Evolutionary conservation across 2,113 vertebrate genomes (phyloP).

Genomic region (Asarcornis scutulata): DNA sequence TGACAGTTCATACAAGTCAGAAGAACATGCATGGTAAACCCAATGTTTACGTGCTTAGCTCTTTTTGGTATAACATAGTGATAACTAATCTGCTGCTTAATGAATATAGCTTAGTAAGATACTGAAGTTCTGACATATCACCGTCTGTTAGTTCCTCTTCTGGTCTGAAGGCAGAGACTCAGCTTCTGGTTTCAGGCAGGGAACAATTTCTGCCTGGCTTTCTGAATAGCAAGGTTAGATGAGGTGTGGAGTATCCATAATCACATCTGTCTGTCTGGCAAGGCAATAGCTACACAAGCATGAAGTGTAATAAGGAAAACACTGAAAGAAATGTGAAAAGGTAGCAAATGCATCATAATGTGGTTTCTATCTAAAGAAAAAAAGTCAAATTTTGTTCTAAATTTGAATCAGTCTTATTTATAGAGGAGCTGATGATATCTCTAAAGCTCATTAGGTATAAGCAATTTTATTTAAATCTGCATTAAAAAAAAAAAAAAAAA

Average conservation of each 20-base stretch:
- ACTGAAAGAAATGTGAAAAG: not conserved
- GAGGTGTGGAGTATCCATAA: slow-evolving; percentile 15
- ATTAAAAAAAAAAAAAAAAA: no score
- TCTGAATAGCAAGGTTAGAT: slow-evolving; percentile 37
- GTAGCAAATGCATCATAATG: not conserved
- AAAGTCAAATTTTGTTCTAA: not conserved
- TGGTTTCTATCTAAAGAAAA: not conserved
- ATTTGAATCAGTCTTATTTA: not conserved
- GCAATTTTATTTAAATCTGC: not conserved
- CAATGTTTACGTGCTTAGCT: not conserved
- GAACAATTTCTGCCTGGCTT: slow-evolving; percentile 8
- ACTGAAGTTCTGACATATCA: not conserved
- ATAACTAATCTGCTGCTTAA: not conserved
- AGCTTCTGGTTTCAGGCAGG: slow-evolving; percentile 13
- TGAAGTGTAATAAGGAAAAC: slow-evolving; percentile 10
- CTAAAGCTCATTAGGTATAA: slow-evolving; percentile 1
- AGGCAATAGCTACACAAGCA: slow-evolving; percentile 47
- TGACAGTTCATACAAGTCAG: slow-evolving; percentile 6
- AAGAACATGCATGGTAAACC: not conserved
- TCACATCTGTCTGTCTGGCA: slow-evolving; percentile 41
- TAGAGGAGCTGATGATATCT: not conserved
- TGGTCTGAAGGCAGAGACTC: not conserved
- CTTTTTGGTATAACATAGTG: not conserved
- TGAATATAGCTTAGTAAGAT: not conserved
- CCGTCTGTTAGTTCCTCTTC: slow-evolving; percentile 6